phyloP scores from a whole-genome alignment of 1,140 invertebrate genomes.

The Triops longicaudatus region DNA sequence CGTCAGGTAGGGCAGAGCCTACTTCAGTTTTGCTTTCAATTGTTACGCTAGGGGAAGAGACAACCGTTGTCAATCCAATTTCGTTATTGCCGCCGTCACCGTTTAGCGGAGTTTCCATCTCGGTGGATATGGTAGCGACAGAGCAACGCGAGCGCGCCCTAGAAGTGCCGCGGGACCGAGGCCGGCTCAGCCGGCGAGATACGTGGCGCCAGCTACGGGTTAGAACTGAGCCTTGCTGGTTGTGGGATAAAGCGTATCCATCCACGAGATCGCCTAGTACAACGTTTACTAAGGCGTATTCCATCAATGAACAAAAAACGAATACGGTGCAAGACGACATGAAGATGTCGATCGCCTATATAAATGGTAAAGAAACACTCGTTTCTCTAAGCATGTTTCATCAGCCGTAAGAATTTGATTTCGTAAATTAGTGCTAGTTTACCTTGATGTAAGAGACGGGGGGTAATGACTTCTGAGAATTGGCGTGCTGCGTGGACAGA shows the following conservation, averaged over 20 bases:
- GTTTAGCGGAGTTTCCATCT: conserved; percentile 9
- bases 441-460: conserved; percentile 41
- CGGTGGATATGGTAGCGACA: neutral
- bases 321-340: conserved; percentile 33
- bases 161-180: conserved; percentile 33
- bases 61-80: conserved; percentile 38
- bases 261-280: conserved; percentile 32
- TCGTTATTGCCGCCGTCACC: conserved; percentile 46
- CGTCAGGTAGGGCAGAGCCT: neutral
- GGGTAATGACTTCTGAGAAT: conserved; percentile 39
- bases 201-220: conserved; percentile 42
- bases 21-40: neutral
- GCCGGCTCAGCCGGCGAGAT: conserved; percentile 46
- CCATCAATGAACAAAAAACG: conserved; percentile 40
- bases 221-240: conserved; percentile 24
- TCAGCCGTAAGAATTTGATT: neutral
- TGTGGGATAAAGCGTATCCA: neutral
- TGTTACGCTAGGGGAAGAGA: neutral
- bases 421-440: conserved; percentile 20
- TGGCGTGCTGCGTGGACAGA: conserved; percentile 39
- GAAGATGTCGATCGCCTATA: conserved; percentile 32
- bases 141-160: conserved; percentile 30
- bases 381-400: neutral
- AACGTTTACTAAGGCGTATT: conserved; percentile 40
- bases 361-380: neutral